Evolutionary conservation across 2,113 vertebrate species (phyloP), one percentile per base, ranked within the genome.

Genomic region (Marmota monax): DNA sequence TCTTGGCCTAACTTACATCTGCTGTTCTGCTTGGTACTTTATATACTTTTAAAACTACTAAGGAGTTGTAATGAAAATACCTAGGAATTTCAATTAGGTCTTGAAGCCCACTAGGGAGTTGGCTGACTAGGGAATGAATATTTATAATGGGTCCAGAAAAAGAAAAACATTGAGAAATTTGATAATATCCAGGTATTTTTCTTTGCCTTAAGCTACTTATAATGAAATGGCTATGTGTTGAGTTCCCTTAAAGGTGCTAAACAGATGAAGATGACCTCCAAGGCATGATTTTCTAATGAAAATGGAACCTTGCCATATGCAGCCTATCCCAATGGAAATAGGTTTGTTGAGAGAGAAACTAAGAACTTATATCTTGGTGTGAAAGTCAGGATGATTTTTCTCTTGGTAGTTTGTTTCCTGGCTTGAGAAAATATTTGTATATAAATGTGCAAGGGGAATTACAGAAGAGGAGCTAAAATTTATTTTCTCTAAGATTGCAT

Each of bases 121-220:
- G 34, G 27, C 32, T 90, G 37, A 51, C 39, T 97, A 53, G 83
- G 51, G 48, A 90, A 74, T 4, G 76, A 78, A 65, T 29, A 37
- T 73, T 74, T 87, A 90, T 27, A 84, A n/a, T 53, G 17, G 51
- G 22, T 22, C 45, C 65, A 32, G 23, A 51, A 39, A 73, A 96
- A 84, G 37, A 80, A 82, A 39, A 88, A 67, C 25, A 34, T 39
- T 79, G 53, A 92, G 20, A 51, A 76, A 84, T 58, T 56, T 65
- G 72, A 8, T 56, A 22, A 51, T 58, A 78, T 27, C 39, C 32
- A 58, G 22, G 42, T 89, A 53, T 76, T 93, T 86, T 86, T 93
- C 51, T 96, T 92, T 88, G 61, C 87, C 80, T 93, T 94, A 77
- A 87, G 39, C 67, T 87, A 74, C 65, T 94, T 88, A 95, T 94